These are phyloP conservation scores for Julus scanicus DNA, from an alignment of 2,888 invertebrate species.

Conservation along the genomic window DNA sequence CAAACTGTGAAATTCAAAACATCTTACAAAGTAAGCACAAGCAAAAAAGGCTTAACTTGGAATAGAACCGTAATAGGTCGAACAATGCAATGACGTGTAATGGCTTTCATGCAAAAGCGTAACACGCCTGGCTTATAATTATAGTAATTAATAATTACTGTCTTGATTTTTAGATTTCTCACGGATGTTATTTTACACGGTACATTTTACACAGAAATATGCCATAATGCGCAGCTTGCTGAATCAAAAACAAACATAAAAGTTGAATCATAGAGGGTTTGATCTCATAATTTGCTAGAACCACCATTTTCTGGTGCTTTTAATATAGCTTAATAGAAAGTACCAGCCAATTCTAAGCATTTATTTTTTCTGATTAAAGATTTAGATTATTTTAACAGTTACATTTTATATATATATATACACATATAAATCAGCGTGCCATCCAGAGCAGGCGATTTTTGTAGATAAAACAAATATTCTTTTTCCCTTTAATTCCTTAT, in stretches of 20 bases:
- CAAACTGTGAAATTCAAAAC: conserved; percentile 65
- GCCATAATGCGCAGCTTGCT: conserved; percentile 21
- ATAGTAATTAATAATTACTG: conserved; percentile 2
- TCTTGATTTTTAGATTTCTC: conserved; percentile 24
- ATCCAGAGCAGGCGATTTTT: not conserved
- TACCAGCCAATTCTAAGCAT: not conserved
- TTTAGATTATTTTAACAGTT: not conserved
- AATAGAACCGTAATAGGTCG: conserved; percentile 58
- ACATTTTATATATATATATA: not conserved
- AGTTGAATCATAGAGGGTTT: not conserved
- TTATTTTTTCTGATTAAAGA: not conserved
- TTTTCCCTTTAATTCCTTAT: too few species aligned
- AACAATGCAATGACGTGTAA: conserved; percentile 37
- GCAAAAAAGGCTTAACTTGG: conserved; percentile 62
- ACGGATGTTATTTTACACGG: conserved; percentile 23
- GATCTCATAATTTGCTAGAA: not conserved
- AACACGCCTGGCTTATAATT: conserved; percentile 25
- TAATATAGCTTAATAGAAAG: not conserved
- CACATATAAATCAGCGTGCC: conserved; percentile 3
- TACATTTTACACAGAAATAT: not conserved
- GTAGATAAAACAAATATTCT: not conserved
- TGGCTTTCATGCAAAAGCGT: conserved; percentile 40
- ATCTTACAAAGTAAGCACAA: conserved; percentile 64
- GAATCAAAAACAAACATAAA: not conserved
- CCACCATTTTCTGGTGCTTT: not conserved